A percentile compares a stretch with the other conserved stretches of the same genome.
phyloP scores from a whole-genome alignment of 2,888 invertebrate species.

The Papilio elwesi region DNA sequence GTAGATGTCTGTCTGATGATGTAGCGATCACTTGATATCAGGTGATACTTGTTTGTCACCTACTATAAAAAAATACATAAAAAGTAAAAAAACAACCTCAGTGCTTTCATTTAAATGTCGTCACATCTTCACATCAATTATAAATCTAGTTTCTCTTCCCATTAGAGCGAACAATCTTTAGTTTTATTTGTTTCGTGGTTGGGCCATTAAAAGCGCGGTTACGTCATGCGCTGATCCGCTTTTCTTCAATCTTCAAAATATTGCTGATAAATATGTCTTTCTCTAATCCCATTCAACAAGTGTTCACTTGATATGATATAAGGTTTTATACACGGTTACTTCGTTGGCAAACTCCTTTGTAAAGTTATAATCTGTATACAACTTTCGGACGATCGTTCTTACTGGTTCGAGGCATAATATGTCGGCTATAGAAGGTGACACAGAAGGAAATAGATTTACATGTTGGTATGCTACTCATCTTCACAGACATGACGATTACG shows the following conservation, averaged over 20 bases:
- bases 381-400: too few relatives aligned
- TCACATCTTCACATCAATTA: slow-evolving; percentile 26
- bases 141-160: slow-evolving; percentile 31
- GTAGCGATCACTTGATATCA: too few relatives aligned
- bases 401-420: too few relatives aligned
- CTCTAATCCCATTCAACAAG: background rate
- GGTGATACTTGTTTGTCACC: too few relatives aligned
- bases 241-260: background rate
- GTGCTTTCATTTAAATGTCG: slow-evolving; percentile 29
- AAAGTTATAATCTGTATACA: too few relatives aligned
- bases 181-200: slow-evolving; percentile 26
- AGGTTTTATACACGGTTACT: too few relatives aligned
- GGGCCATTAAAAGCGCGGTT: slow-evolving; percentile 13
- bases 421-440: too few relatives aligned
- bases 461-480: slow-evolving; percentile 15
- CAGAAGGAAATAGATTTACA: background rate
- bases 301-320: background rate
- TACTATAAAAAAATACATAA: background rate
- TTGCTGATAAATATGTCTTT: slow-evolving; percentile 7
- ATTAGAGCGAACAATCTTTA: slow-evolving; percentile 33
- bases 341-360: too few relatives aligned
- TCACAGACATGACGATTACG: background rate
- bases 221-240: background rate
- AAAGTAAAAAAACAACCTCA: background rate
- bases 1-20: too few relatives aligned